A percentile compares a stretch with the other conserved stretches of the same genome.
Conservation (phyloP, 2,797 vertebrate species). For the Oreonectes daqikongensis region DNA sequence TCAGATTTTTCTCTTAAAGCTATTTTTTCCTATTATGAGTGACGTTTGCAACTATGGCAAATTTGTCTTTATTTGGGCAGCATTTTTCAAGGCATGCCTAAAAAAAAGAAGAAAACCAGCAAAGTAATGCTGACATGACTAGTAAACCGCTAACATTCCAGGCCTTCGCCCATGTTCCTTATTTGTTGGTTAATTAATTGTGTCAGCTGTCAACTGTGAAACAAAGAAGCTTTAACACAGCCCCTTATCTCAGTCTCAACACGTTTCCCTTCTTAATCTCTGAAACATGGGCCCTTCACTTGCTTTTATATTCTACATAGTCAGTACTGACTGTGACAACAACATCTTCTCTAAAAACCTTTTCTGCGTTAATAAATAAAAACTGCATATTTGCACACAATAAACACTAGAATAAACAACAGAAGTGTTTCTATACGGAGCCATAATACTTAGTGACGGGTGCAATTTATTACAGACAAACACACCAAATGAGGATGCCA, state of each 20-base stretch:
- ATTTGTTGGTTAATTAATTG: conserved; percentile 61
- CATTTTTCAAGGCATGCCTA: neutral
- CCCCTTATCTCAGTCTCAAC: conserved; percentile 64
- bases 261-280: conserved; percentile 58
- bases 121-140: neutral
- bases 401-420: neutral
- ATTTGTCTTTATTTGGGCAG: neutral
- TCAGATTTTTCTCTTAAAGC: too few species aligned
- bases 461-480: conserved; percentile 25
- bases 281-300: neutral
- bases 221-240: conserved; percentile 63
- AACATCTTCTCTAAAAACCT: neutral
- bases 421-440: neutral
- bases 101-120: neutral
- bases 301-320: neutral
- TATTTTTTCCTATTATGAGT: too few species aligned
- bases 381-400: neutral
- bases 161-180: conserved; percentile 50
- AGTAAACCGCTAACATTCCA: conserved; percentile 15
- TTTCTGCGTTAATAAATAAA: neutral
- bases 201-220: conserved; percentile 62
- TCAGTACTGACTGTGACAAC: neutral
- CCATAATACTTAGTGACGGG: neutral
- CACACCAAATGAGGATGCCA: conserved; percentile 26
- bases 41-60: too few species aligned